phyloP scores from a whole-genome alignment of 2,113 vertebrate genomes.

The Petroica traversi region DNA sequence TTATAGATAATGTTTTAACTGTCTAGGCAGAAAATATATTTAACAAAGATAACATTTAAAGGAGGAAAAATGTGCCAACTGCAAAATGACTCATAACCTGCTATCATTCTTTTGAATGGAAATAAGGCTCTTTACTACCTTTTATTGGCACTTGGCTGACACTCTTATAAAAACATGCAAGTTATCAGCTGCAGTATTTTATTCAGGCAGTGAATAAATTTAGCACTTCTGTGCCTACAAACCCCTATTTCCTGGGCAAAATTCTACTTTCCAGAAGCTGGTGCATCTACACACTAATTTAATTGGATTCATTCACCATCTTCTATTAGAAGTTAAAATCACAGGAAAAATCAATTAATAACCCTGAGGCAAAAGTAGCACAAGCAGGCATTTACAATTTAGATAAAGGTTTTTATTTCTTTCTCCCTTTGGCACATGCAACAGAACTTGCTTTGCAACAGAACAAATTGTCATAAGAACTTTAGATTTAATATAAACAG shows the following conservation, averaged over 20 bases:
- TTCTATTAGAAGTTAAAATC: background rate
- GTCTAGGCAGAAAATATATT: background rate
- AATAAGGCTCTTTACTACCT: background rate
- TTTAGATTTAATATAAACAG: background rate
- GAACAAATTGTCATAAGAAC: background rate
- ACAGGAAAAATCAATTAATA: background rate
- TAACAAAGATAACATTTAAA: background rate
- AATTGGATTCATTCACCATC: background rate
- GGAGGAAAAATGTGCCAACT: background rate
- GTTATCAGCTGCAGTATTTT: background rate
- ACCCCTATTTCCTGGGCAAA: background rate
- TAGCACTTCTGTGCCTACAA: background rate
- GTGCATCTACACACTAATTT: background rate
- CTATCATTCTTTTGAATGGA: background rate
- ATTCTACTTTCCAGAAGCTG: background rate
- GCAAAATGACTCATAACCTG: background rate
- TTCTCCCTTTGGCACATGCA: rapidly evolving
- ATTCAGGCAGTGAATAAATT: background rate
- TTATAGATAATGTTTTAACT: background rate
- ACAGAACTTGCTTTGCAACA: background rate
- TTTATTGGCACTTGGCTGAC: background rate
- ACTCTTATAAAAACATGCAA: background rate
- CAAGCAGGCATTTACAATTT: background rate
- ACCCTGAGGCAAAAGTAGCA: background rate
- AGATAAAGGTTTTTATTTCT: background rate